Evolutionary conservation across 2,797 vertebrate genomes (phyloP), one percentile per base, ranked within the genome.

Genomic region (Xenentodon cancila): DNA sequence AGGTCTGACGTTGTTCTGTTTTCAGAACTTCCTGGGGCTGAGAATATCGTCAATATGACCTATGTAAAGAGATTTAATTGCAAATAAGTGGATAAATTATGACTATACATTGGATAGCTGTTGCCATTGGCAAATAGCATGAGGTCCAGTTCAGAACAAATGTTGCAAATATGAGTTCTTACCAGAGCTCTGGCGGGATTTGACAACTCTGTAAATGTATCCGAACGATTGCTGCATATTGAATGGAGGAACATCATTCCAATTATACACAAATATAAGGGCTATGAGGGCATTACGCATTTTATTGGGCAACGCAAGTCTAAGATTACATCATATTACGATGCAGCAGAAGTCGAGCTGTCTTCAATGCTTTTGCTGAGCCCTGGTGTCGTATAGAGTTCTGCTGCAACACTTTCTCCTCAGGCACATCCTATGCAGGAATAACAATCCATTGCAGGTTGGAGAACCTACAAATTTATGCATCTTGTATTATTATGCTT

Each of bases 281-380:
- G 30, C 7, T 30, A 30, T 30, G 30, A 30, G 30, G 30, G 30
- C 30, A 30, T 30, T 15, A 20, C 12, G 15, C 17, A 1, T 48
- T 53, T 3, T 15, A 51, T 30, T 51, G 32, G 25, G 9, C 27
- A 1, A 2, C 13, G 42, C 3, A 8, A 19, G 1, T 15, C 20
- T 45, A 11, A 16, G 40, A 43, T 55, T 46, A 22, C 7, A 15
- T 60, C 17, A 55, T 8, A 7, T 30, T 55, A 21, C 20, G 9
- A 21, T 30, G 47, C n/a, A 18, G 37, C 51, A 49, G 48, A 61
- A 61, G 22, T 19, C 1, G 40, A 46, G 53, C 45, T 34, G 32
- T 44, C 37, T 53, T 37, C 30, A 19, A n/a, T 3, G 16, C 19
- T 55, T 59, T 37, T 9, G 22, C 34, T 19, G 12, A 43, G 51